phyloP scores from a whole-genome alignment of 2,113 vertebrate genomes.

The Physeter macrocephalus region DNA sequence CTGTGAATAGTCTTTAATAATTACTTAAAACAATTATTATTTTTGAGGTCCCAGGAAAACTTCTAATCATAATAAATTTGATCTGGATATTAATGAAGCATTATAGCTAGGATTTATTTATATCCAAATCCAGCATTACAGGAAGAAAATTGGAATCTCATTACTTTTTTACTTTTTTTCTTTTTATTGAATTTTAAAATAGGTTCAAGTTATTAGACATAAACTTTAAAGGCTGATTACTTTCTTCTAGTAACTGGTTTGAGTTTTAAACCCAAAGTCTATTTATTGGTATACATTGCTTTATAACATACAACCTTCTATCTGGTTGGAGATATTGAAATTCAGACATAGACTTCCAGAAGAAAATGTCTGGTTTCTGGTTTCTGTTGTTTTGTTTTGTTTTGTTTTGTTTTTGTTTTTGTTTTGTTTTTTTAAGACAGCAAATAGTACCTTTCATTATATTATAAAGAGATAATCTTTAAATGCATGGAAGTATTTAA shows the following conservation, averaged over 20 bases:
- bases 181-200: neutral
- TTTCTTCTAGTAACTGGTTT: neutral
- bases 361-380: neutral
- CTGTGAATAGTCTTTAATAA: neutral
- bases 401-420: neutral
- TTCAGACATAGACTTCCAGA: neutral
- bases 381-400: neutral
- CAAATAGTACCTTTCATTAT: neutral
- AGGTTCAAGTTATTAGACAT: neutral
- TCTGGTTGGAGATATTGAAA: neutral
- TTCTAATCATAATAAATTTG: neutral
- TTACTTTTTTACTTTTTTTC: neutral
- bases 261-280: neutral
- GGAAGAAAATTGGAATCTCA: neutral
- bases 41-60: neutral
- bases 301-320: neutral
- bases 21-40: neutral
- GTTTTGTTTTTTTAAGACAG: neutral
- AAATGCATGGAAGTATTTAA: neutral
- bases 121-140: neutral
- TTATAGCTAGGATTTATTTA: neutral
- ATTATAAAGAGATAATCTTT: neutral
- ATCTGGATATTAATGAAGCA: neutral
- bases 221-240: neutral
- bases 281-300: neutral